Base-by-base conservation (phyloP, 2,113 vertebrate species). In the Bos javanicus region DNA sequence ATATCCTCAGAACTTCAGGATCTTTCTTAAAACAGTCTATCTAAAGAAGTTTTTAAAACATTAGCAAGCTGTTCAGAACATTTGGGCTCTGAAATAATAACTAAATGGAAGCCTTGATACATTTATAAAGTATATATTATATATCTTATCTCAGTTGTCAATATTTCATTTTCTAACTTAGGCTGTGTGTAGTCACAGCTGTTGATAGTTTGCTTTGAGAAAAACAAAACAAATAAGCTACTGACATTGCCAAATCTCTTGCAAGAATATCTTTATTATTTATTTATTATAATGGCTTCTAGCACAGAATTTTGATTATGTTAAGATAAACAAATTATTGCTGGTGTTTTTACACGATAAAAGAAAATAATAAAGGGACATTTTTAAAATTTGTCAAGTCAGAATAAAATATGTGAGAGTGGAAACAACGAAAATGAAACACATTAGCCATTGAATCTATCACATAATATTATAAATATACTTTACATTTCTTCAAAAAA, bases 211-310 rank as follows among this genome's bases (percentile, higher is more conserved):
- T 84, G 12, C 52, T 74, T 93, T 86, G 95, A 67, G 17, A 94
- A 12, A 85, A 52, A 85, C 50, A 71, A 87, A 15, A 92, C 60
- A 89, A 46, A 10, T n/a, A 85, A 26, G 17, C 25, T 52, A 88
- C 6, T 87, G 50, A 90, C 28, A 56, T 67, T 67, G 64, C 11
- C 81, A 95, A 81, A 74, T 81, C 33, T 57, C 92, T 39, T 14
- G 52, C 23, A 28, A 95, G 39, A 86, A 86, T 91, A 14, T 87
- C 80, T 60, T 74, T 84, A 39, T 94, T 92, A 64, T 48, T 87
- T 94, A 93, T 85, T 89, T 93, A 91, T 78, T 67, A n/a, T 67
- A 97, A 83, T 52, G 43, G 4, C 57, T 92, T 90, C 50, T 87
- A 90, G 43, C 33, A 90, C 3, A 0, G 5, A 80, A 43, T 80